A percentile compares a stretch with the other conserved stretches of the same genome.
These are phyloP conservation scores for Diploptera punctata DNA, from an alignment of 2,888 invertebrate genomes.

Conservation along the genomic window DNA sequence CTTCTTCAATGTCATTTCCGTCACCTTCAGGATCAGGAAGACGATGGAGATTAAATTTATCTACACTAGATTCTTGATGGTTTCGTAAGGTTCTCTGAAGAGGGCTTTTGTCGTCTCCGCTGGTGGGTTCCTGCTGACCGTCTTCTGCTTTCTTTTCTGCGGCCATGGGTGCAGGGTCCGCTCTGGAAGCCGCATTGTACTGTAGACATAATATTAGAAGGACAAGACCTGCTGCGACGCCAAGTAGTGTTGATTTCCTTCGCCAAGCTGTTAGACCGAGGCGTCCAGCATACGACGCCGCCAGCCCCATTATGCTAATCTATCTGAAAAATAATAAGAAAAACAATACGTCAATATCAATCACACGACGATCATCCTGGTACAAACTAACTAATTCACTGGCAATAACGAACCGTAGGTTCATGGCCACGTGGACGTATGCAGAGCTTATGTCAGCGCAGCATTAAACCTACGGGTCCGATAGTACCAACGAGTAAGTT, in stretches of 20 bases:
- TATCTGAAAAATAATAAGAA: conserved; percentile 9
- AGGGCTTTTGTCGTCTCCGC: conserved; percentile 21
- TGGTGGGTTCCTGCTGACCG: background rate
- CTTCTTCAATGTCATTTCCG: conserved; percentile 15
- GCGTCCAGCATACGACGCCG: conserved; percentile 52
- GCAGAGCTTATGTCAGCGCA: too few relatives aligned
- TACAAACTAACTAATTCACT: too few relatives aligned
- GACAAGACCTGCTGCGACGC: conserved; percentile 53
- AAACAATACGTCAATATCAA: too few relatives aligned
- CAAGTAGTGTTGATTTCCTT: conserved; percentile 57
- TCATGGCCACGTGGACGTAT: too few relatives aligned
- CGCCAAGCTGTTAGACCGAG: conserved; percentile 58
- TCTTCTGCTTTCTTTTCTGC: background rate
- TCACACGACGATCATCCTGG: too few relatives aligned
- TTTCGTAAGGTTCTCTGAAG: conserved; percentile 31
- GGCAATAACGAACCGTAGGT: too few relatives aligned
- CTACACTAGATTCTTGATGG: background rate
- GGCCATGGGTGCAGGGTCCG: conserved; percentile 22
- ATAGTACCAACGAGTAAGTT: too few relatives aligned
- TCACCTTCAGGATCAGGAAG: background rate
- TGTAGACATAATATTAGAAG: conserved; percentile 58
- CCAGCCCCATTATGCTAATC: conserved; percentile 40
- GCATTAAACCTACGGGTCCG: too few relatives aligned
- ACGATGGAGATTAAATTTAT: background rate
- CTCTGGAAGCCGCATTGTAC: conserved; percentile 49